Evolutionary conservation across 2,888 invertebrate species (phyloP), one percentile per base, ranked within the genome.

Genomic region (Pyrochroa serraticornis): DNA sequence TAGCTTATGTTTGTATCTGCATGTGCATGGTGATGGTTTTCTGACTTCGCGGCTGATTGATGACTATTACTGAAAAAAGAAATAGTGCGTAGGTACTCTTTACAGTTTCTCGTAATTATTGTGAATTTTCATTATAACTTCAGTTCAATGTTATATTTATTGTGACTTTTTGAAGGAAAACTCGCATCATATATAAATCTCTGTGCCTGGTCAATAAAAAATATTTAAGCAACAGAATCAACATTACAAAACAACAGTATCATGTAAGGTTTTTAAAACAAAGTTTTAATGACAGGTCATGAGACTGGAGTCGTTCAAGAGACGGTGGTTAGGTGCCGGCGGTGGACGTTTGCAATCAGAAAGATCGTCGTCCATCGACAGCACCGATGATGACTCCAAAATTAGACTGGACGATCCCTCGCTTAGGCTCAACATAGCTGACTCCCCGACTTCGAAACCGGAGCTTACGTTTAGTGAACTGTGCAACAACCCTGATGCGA

Each of bases 291-390:
- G 43, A 41, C 78, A 90, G 90, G 85, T 90, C 83, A 85, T 89
- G 87, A 88, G 89, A 79, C 78, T 90, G 79, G 88, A 89, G 75
- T 84, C 85, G 60, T 86, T 86, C 83, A 84, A 80, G 78, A 82
- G 81, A 76, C 84, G 82, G 70, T 84, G 82, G 76, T 83, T 82
- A 80, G 86, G 82, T 62, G 75, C 64, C 52, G 63, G 62, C 13
- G 69, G 69, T 22, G 63, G 46, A 46, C 75, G 75, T 39, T 64
- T 74, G 34, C 74, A 73, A 35, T 70, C 73, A 22, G 72, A 73
- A 58, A 69, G 78, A 42, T 75, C 78, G 34, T 77, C 76, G 13
- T 72, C 77, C 22, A 76, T 77, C 54, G 77, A 76, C 66, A 77
- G 75, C 66, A 76, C 76, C 34, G 77, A 78, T 51, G 78, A 77